Evolutionary conservation across 1,140 invertebrate genomes (phyloP), one percentile per base, ranked within the genome.

Genomic region (Xylocopa sonorina): DNA sequence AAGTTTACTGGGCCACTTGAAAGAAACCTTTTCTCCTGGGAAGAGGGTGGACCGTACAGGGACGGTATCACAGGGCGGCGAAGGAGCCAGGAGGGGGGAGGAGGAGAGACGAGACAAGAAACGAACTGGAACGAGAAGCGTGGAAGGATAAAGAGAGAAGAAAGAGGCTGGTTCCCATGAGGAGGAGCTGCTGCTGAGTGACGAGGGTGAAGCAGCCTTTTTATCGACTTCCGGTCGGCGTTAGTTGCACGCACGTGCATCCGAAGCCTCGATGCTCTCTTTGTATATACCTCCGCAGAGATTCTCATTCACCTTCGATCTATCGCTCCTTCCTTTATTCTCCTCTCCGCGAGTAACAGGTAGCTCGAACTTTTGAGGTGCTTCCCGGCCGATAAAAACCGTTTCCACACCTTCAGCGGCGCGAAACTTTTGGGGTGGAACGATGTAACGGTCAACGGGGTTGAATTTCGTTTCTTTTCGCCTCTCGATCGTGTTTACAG

Each of bases 151-250:
- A 75, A 67, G 76, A 53, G 75, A 71, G 78, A 81, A 77, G 79
- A 58, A 84, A 83, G 72, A 85, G 63, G 83, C 74, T 85, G 82
- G 83, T 85, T 84, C 85, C 83, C 80, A 88, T 83, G 86, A 82
- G 66, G 86, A 86, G 80, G 83, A 85, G 85, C 88, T 80, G 82
- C 88, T 89, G 89, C 86, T 87, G 90, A 91, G 90, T 92, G 91
- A 92, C 89, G 92, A 92, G 92, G 92, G 92, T 91, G 90, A 92
- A 92, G 88, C 81, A 88, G 88, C 90, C 90, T 92, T 93, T 93
- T 92, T 92, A 93, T 93, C 91, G 91, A 92, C 92, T 93, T 93
- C 92, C 92, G 92, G 91, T 92, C 90, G 90, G 90, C 89, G 90
- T 89, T 90, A 90, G 89, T 92, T 89, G 89, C 87, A 91, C 91